Conservation (phyloP, 2,888 invertebrate species). For the Synanthedon andrenaeformis region DNA sequence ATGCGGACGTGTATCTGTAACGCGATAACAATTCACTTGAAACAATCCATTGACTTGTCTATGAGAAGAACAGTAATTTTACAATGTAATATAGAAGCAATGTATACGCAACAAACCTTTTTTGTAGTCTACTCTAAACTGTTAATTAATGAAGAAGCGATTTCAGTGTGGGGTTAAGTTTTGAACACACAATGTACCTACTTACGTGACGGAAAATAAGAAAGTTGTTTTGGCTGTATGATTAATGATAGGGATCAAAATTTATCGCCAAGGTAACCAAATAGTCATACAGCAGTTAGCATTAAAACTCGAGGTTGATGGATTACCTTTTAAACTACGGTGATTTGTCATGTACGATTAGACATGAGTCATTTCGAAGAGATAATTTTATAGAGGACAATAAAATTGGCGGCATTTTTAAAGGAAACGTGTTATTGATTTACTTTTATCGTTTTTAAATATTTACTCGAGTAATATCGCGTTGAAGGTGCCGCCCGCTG, state of each 20-base stretch:
- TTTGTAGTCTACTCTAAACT: too few relatives aligned
- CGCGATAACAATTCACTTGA: too few relatives aligned
- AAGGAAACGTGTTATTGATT: constrained; percentile 5
- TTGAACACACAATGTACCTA: too few relatives aligned
- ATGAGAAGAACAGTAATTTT: too few relatives aligned
- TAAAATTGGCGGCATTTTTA: constrained; percentile 4
- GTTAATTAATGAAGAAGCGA: too few relatives aligned
- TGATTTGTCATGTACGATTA: constrained; percentile 15
- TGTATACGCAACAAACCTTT: too few relatives aligned
- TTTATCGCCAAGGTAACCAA: constrained; percentile 36
- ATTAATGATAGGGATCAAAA: constrained; percentile 36
- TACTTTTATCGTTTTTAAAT: constrained; percentile 26
- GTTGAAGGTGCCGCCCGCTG: constrained; percentile 25
- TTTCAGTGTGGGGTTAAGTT: too few relatives aligned
- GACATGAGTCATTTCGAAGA: not conserved
- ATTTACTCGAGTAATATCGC: constrained; percentile 33
- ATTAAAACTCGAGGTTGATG: constrained; percentile 14
- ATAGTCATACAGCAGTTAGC: constrained; percentile 19
- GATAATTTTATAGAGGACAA: constrained; percentile 2
- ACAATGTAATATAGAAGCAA: too few relatives aligned
- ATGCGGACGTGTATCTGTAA: constrained; percentile 19
- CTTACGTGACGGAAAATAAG: constrained; percentile 16
- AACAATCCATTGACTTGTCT: too few relatives aligned
- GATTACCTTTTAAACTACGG: constrained; percentile 16
- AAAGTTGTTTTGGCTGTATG: constrained; percentile 36